Percentiles rank a stretch among this genome's conserved stretches.
phyloP scores from a whole-genome alignment of 2,113 vertebrate genomes.

The Alces alces region DNA sequence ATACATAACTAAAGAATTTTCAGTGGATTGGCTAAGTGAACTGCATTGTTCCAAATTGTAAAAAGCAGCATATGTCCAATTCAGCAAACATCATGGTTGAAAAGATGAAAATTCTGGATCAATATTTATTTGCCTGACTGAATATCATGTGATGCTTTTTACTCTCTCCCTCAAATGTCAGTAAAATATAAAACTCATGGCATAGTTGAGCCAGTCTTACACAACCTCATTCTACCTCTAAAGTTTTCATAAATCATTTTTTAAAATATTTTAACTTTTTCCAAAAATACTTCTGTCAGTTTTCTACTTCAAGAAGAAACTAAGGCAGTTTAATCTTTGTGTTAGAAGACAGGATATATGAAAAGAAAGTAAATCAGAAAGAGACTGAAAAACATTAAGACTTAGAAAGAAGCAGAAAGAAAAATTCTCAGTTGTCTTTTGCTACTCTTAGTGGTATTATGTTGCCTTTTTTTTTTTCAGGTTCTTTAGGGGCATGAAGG shows the following conservation, averaged over 20 bases:
- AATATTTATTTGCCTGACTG: background rate
- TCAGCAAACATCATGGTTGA: background rate
- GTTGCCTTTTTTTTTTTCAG: background rate
- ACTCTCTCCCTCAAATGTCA: background rate
- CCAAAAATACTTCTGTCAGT: background rate
- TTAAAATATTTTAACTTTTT: background rate
- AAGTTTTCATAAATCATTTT: background rate
- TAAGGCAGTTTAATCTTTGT: background rate
- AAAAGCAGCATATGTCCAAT: background rate
- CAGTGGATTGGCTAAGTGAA: background rate
- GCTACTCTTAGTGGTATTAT: background rate
- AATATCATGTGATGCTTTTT: background rate
- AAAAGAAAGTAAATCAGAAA: background rate
- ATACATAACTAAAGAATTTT: background rate
- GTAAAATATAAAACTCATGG: background rate
- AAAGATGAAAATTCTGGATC: background rate
- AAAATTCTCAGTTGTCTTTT: background rate
- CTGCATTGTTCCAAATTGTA: background rate
- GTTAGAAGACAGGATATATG: background rate
- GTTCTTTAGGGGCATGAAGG: background rate
- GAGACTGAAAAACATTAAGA: background rate
- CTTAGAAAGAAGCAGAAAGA: background rate
- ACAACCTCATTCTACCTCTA: background rate
- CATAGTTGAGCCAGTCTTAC: background rate
- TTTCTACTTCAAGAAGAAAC: background rate